A percentile compares a stretch with the other conserved stretches of the same genome.
These are phyloP conservation scores for Odontothrips loti DNA, from an alignment of 2,888 invertebrate species.

Conservation along the genomic window DNA sequence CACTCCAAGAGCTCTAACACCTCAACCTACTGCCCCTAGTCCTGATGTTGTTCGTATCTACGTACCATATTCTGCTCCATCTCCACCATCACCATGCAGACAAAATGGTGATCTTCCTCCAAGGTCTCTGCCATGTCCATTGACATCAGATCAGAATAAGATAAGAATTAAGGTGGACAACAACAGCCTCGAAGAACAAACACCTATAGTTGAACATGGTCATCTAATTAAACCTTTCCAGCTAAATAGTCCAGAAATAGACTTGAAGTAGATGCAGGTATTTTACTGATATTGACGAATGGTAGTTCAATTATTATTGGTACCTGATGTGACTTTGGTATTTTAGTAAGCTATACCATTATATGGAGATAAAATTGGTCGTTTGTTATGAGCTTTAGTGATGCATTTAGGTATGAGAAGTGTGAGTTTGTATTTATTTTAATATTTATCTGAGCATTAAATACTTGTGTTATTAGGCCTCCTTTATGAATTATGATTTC, in stretches of 20 bases:
- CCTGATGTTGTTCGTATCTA: constrained; percentile 75
- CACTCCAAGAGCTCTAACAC: constrained; percentile 57
- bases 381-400: background rate
- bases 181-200: constrained; percentile 40
- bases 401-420: constrained; percentile 8
- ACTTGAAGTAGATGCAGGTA: constrained; percentile 38
- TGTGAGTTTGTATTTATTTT: constrained; percentile 9
- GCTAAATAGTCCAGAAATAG: constrained; percentile 39
- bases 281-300: background rate
- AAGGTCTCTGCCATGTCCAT: constrained; percentile 49
- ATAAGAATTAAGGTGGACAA: constrained; percentile 64
- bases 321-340: constrained; percentile 17
- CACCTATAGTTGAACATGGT: constrained; percentile 42
- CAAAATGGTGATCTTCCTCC: constrained; percentile 44
- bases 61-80: constrained; percentile 62
- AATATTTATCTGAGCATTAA: constrained; percentile 1
- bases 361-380: background rate
- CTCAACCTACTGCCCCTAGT: constrained; percentile 58
- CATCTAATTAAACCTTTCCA: constrained; percentile 38
- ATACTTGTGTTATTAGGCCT: constrained; percentile 16
- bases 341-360: background rate
- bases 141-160: constrained; percentile 59
- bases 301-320: constrained; percentile 22
- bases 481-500: background rate
- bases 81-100: constrained; percentile 44